Base-by-base conservation (phyloP, 2,888 invertebrate species). In the Sphinx pinastri region DNA sequence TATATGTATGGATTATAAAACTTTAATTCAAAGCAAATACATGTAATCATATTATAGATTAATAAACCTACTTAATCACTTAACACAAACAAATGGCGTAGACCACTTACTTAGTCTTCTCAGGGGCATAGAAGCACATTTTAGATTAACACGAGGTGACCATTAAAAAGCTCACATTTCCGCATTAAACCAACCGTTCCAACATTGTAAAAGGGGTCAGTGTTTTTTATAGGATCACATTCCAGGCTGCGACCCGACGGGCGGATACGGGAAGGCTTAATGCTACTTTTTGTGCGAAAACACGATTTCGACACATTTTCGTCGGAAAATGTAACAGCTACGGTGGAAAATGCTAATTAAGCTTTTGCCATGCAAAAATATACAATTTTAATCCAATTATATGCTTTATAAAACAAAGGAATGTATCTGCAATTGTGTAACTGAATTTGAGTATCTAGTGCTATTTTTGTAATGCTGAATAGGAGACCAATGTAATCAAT, bases 181-280 rank as follows among this genome's bases (percentile, higher is more conserved):
- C 49, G 63, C 63, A 19, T 25, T 63, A 2, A 19, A 49, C 63
- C 47, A 63, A 13, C 16, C 47, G 49, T 16, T 12, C 19, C 19
- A 47, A 47, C 63, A 63, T 63, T 63, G 19, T 63, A 47, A 49
- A 63, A 63, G 47, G 19, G 63, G 49, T 63, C 63, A 19, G 19
- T 63, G 55, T 63, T 63, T 58, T 63, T 63, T 63, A 63, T 63
- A 63, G 63, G 47, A 63, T 63, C 63, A 63, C 63, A 63, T 63
- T 63, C 63, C 47, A 45, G 4, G 13, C 60, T 47, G 60, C 19
- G 63, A 49, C 63, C 63, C 63, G 47, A 6, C 49, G 63, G 49
- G 0, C 49, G 63, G 16, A 63, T 45, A 63, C 19, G 13, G 49
- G 47, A 63, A 63, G 49, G 19, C 49, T 63, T 63, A 49, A 49